These are phyloP conservation scores for Hypomecis atomaria DNA, from an alignment of 2,888 invertebrate genomes.

Conservation along the genomic window DNA sequence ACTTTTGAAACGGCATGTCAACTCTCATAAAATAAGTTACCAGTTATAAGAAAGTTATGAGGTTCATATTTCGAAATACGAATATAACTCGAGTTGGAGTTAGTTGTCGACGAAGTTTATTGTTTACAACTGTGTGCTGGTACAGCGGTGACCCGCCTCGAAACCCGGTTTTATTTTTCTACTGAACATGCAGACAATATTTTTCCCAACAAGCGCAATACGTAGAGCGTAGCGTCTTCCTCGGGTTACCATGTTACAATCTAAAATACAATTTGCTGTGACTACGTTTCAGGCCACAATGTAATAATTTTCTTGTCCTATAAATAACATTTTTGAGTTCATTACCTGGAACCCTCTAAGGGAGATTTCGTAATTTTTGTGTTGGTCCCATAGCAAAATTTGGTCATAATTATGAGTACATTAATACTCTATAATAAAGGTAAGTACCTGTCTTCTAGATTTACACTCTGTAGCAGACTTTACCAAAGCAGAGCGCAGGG, in stretches of 20 bases:
- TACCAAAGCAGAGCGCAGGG: too few species aligned
- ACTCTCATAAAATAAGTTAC: conserved; percentile 18
- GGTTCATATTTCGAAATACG: conserved; percentile 6
- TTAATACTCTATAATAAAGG: too few species aligned
- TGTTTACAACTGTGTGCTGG: conserved; percentile 13
- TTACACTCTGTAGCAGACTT: too few species aligned
- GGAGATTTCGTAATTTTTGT: too few species aligned
- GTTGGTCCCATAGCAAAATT: too few species aligned
- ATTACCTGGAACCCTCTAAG: too few species aligned
- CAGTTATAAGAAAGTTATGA: conserved; percentile 7
- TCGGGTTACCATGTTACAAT: neutral
- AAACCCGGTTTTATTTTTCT: neutral
- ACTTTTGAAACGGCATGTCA: conserved; percentile 4
- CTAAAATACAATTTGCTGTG: conserved; percentile 2
- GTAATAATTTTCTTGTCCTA: too few species aligned
- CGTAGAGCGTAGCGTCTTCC: neutral
- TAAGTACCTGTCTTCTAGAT: too few species aligned
- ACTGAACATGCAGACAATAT: conserved; percentile 7
- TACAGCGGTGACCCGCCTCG: neutral
- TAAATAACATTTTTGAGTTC: too few species aligned
- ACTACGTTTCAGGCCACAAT: neutral
- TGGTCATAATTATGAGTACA: too few species aligned
- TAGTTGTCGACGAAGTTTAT: conserved; percentile 7
- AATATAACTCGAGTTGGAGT: conserved; percentile 4
- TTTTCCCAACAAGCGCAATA: conserved; percentile 1